Base-by-base conservation (phyloP, 1,140 invertebrate species). In the Drosophila sulfurigaster region DNA sequence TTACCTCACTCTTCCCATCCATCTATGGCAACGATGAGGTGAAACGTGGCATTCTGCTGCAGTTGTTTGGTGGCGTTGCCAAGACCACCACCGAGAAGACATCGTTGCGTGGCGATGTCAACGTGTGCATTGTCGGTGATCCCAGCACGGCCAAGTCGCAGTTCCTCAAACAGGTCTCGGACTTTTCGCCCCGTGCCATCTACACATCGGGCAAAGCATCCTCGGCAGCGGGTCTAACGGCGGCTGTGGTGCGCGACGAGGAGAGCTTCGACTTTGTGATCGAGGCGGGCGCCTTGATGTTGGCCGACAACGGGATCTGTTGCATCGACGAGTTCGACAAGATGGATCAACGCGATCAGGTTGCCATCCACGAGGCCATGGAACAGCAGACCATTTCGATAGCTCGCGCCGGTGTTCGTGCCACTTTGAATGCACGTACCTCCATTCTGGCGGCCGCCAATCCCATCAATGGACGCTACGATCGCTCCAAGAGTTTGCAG, bases 281-380 rank as follows among this genome's bases (percentile, higher is more conserved):
- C 68, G 99, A 99, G 95, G 99, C 99, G 16, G 99, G 99, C 46
- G 99, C 99, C 3, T 93, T 99, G 3, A 99, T 99, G 98, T 95
- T 99, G 81, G 99, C 99, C 0, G 99, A 99, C 93, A 99, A 99
- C 93, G 99, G 99, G 11, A 97, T 99, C 30, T 99, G 99, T 93
- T 99, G 99, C 92, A 99, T 99, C 81, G 99, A 99, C 92, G 99
- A 99, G 94, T 99, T 99, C 93, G 99, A 99, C 91, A 99, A 99
- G 94, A 99, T 99, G 99, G 99, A 99, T 93, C 94, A 95, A 1
- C 95, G 96, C 68, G 99, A 99, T 95, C 99, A 99, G 93, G 98
- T 99, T 5, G 99, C 99, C 28, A 99, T 99, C 91, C 99, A 99
- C 93, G 99, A 99, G 94, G 99, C 99, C 52, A 99, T 99, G 99